Evolutionary conservation across 2,888 invertebrate species (phyloP).

Genomic region (Zhuqinia jingwanae): DNA sequence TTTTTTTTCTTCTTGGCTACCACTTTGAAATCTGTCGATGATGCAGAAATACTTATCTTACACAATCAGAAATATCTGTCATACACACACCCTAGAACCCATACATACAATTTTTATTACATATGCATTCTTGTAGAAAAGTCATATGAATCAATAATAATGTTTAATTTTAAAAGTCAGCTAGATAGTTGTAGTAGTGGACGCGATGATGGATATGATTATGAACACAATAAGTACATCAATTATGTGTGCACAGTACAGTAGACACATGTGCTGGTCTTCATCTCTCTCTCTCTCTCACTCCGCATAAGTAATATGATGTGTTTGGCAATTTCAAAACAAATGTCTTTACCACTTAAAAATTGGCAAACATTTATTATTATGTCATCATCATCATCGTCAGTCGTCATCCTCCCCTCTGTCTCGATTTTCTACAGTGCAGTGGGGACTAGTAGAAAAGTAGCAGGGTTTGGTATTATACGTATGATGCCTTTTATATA

Average conservation of each 20-base stretch:
- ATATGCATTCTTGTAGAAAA: neutral
- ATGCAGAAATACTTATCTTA: constrained; percentile 5
- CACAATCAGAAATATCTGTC: neutral
- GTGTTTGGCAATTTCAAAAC: constrained; percentile 21
- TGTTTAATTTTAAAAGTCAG: constrained; percentile 25
- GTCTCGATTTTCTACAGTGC: neutral
- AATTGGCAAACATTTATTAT: constrained; percentile 13
- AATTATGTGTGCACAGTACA: neutral
- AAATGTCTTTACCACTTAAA: constrained; percentile 29
- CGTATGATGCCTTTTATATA: too few relatives aligned
- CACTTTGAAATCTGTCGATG: constrained; percentile 28
- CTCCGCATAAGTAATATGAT: neutral
- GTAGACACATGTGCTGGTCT: neutral
- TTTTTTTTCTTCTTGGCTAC: constrained; percentile 44
- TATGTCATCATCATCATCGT: constrained; percentile 25
- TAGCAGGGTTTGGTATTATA: neutral
- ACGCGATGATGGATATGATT: neutral
- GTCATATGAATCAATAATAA: constrained; percentile 22
- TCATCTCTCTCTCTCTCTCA: neutral
- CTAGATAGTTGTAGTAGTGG: too few relatives aligned
- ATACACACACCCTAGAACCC: neutral
- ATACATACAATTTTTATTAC: neutral
- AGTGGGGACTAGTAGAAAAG: neutral
- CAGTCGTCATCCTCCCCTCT: neutral
- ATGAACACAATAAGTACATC: neutral